Base-by-base conservation (phyloP, 2,797 vertebrate genomes). In the Chloroceryle inda region DNA sequence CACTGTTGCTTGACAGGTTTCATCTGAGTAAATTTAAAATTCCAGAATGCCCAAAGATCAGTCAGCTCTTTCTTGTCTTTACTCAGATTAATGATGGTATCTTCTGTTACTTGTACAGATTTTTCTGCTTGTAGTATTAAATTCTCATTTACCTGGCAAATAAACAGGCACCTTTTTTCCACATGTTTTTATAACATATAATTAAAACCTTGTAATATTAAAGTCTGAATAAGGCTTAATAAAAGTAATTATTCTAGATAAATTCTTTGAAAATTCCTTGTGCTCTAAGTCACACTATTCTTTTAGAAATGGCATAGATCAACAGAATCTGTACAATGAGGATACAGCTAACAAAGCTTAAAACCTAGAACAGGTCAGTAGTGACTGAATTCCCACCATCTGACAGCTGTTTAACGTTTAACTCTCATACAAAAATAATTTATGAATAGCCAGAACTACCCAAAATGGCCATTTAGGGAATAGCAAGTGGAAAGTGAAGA, bases 21-120 rank as follows among this genome's bases (percentile, higher is more conserved):
- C 26, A 95, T 77, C 93, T 98, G 94, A 53, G 92, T 97, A 66
- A 96, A 88, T 87, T 98, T 98, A 33, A 98, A 97, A 89, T 98
- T 98, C 97, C 98, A 98, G 1, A 82, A 80, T 59, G 96, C 94
- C 98, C 97, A 98, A 77, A 99, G 96, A 38, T 94, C 73, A 1
- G 97, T 95, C 47, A 99, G 96, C n/a, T 98, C 98, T 71, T 98
- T 97, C 92, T 98, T 98, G 92, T 95, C 97, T 93, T 96, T 97
- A 71, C 72, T 97, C 64, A 99, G 97, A 72, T 94, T 95, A 74
- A 97, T 95, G 91, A 98, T 55, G 1, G 85, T 97, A 85, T 95
- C 98, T 92, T 98, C 98, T 56, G 98, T 97, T 85, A 95, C 61
- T 56, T n/a, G 71, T 44, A 97, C 78, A 10, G 97, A 96, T 69